Evolutionary conservation across 92 coral and sea anemone genomes (phyloP).

Genomic region (Porites lobata): DNA sequence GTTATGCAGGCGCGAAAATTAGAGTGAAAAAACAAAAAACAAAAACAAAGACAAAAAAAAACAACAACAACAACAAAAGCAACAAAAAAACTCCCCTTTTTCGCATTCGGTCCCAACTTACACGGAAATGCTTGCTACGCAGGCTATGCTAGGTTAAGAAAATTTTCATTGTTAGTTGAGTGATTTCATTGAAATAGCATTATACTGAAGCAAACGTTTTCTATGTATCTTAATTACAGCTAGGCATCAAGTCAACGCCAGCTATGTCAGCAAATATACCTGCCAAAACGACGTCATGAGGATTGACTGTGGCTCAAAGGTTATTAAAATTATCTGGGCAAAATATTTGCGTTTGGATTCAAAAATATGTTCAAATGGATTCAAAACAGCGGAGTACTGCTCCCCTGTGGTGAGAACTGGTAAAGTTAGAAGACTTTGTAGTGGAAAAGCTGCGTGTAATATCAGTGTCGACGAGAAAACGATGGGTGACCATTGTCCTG

Average conservation of each 20-base stretch:
- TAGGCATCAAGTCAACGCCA: slow-evolving; percentile 1
- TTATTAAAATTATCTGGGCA: not conserved
- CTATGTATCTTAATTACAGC: not conserved
- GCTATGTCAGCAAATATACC: not conserved
- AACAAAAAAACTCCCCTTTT: too few species aligned
- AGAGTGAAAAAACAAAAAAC: too few species aligned
- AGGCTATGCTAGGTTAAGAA: too few species aligned
- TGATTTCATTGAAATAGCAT: too few species aligned
- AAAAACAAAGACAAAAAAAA: too few species aligned
- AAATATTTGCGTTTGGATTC: not conserved
- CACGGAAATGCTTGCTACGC: too few species aligned
- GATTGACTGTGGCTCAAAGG: not conserved
- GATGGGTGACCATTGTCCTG: slow-evolving; percentile 46
- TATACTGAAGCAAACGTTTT: not conserved
- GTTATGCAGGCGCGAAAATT: too few species aligned
- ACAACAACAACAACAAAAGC: too few species aligned
- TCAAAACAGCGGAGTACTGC: slow-evolving; percentile 1
- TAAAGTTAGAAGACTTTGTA: slow-evolving; percentile 14
- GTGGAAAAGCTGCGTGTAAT: slow-evolving; percentile 27
- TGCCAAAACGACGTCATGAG: slow-evolving; percentile 28
- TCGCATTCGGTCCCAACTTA: too few species aligned
- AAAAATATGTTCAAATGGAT: not conserved
- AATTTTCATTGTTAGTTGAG: too few species aligned
- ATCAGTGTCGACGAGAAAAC: slow-evolving; percentile 30
- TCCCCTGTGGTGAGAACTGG: slow-evolving; percentile 2